Conservation (phyloP, 37 sponge, comb jelly and placozoan genomes). For the Spongilla lacustris region DNA sequence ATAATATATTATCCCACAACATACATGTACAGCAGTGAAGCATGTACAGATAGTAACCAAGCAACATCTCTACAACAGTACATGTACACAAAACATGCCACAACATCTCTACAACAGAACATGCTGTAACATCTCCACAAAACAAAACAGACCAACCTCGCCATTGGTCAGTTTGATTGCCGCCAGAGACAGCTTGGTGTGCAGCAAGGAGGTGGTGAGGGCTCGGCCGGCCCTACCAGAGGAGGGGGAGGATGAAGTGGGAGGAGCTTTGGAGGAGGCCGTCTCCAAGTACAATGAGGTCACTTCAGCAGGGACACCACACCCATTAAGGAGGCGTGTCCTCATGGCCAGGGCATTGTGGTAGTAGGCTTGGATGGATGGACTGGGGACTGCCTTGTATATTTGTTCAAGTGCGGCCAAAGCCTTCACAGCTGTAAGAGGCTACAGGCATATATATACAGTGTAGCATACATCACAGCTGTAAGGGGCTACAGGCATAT, state of each 20-base stretch:
- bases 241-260: not conserved
- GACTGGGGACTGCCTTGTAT: not conserved
- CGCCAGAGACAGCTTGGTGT: not conserved
- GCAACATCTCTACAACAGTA: too few species aligned
- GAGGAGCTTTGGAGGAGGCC: not conserved
- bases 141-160: not conserved
- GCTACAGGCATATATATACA: too few species aligned
- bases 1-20: too few species aligned
- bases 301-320: not conserved
- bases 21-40: too few species aligned
- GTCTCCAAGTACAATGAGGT: not conserved
- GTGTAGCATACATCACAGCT: too few species aligned
- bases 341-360: not conserved
- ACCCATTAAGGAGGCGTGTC: not conserved
- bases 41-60: too few species aligned
- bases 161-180: not conserved
- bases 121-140: too few species aligned
- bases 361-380: not conserved
- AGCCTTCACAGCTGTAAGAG: not conserved
- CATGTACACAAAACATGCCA: too few species aligned
- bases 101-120: too few species aligned
- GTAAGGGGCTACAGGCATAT: too few species aligned
- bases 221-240: not conserved
- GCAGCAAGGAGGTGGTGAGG: not conserved
- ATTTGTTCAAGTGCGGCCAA: not conserved